Base-by-base conservation (phyloP, 2,113 vertebrate genomes). In the Chionodraco myersi region DNA sequence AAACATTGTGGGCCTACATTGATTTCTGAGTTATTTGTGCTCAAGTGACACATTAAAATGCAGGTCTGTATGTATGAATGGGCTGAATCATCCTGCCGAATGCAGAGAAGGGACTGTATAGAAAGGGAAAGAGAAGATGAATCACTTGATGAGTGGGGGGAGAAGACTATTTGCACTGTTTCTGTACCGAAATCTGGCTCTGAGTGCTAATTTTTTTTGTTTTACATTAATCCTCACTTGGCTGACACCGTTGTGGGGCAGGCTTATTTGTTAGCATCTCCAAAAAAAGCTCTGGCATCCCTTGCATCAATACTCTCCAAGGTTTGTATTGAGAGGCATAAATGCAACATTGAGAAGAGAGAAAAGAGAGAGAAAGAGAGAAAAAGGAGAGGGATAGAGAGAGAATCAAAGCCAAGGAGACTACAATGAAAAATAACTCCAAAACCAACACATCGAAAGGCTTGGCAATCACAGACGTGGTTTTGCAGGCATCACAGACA, bases 401-500 rank as follows among this genome's bases (percentile, higher is more conserved):
- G 47, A 52, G 66, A 86, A 89, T 59, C 62, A 72, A 78, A 86
- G 63, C 78, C 79, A 88, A 79, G 63, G 47, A 82, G 36, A 81
- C 79, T 69, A 82, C 90, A 90, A 89, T 88, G 82, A 91, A 89
- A 93, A 93, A 93, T 87, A 93, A 88, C 83, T 91, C 86, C 69
- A 79, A 92, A 90, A 87, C 85, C 85, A 90, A 87, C 85, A 93
- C 90, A 89, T 83, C 62, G 75, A 91, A 86, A 87, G 83, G 72
- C 86, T 87, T 91, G 88, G 87, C 86, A 91, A 92, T 93, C 91
- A 90, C 83, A 91, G 80, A 63, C 41, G 80, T 73, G 80, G 86
- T 82, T 92, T 91, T 90, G 79, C 88, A 85, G 86, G 72, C 79
- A 81, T 85, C 74, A 82, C 86, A 90, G 92, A 94, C 93, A 91